Percentiles rank a stretch among this genome's conserved stretches.
Conservation (phyloP, 2,113 vertebrate genomes). For the Corvus hawaiiensis region DNA sequence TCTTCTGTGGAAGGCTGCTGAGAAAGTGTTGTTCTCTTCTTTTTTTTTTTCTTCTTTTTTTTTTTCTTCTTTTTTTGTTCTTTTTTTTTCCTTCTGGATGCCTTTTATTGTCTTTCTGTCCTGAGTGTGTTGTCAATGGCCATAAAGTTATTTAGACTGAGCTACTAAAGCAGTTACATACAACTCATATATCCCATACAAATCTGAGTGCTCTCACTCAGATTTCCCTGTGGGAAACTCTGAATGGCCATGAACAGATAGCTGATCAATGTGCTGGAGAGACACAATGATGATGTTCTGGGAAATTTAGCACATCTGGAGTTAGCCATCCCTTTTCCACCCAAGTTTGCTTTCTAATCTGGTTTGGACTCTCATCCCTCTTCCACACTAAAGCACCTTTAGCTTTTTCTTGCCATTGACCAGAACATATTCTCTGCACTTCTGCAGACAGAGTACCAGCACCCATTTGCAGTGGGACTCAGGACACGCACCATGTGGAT, state of each 20-base stretch:
- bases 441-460: not conserved
- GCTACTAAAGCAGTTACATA: not conserved
- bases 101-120: conserved; percentile 14
- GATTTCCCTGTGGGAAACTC: not conserved
- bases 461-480: not conserved
- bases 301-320: not conserved
- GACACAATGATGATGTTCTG: not conserved
- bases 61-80: too few species aligned
- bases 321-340: not conserved
- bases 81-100: not conserved
- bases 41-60: not conserved
- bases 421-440: not conserved
- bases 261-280: not conserved
- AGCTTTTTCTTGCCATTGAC: not conserved
- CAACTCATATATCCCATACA: not conserved
- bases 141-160: not conserved
- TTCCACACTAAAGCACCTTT: not conserved
- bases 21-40: not conserved
- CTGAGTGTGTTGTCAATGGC: not conserved
- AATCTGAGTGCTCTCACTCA: not conserved
- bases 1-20: not conserved
- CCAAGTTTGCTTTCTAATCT: not conserved
- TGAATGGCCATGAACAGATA: not conserved
- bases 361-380: not conserved
- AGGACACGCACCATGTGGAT: not conserved